Conservation (phyloP, 2,797 vertebrate species). For the Xenentodon cancila region DNA sequence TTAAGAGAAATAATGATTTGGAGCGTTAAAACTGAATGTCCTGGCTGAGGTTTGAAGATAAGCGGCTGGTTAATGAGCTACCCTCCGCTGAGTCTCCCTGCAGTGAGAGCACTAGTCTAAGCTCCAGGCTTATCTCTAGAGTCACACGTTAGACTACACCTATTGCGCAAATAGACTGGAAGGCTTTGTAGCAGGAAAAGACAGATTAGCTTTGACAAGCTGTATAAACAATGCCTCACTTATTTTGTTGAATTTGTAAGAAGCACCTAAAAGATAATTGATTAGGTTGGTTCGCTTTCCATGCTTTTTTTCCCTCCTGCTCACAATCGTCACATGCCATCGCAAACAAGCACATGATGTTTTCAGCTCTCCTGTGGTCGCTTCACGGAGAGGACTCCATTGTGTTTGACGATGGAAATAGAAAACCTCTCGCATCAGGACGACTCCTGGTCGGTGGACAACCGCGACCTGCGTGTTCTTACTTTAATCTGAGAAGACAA, state of each 20-base stretch:
- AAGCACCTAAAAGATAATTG: slow-evolving; percentile 1
- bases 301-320: too few species aligned
- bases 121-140: slow-evolving; percentile 57
- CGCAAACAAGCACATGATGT: neutral
- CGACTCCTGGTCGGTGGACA: slow-evolving; percentile 19
- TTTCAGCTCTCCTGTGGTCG: neutral
- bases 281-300: slow-evolving; percentile 1
- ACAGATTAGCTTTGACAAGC: slow-evolving; percentile 40
- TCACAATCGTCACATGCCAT: too few species aligned
- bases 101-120: slow-evolving; percentile 21
- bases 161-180: slow-evolving; percentile 41
- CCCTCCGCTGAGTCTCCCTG: slow-evolving; percentile 7
- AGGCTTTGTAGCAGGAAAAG: slow-evolving; percentile 23
- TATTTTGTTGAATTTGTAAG: slow-evolving; percentile 18
- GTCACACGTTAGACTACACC: slow-evolving; percentile 50
- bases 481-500: slow-evolving; percentile 22
- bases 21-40: slow-evolving; percentile 10
- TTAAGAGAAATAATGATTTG: neutral
- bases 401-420: neutral
- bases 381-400: too few species aligned
- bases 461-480: neutral
- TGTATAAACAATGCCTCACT: slow-evolving; percentile 32
- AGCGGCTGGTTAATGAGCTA: slow-evolving; percentile 45
- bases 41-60: slow-evolving; percentile 34
- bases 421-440: slow-evolving; percentile 5